phyloP scores from a whole-genome alignment of 1,140 invertebrate genomes.

The Gerris buenoi region DNA sequence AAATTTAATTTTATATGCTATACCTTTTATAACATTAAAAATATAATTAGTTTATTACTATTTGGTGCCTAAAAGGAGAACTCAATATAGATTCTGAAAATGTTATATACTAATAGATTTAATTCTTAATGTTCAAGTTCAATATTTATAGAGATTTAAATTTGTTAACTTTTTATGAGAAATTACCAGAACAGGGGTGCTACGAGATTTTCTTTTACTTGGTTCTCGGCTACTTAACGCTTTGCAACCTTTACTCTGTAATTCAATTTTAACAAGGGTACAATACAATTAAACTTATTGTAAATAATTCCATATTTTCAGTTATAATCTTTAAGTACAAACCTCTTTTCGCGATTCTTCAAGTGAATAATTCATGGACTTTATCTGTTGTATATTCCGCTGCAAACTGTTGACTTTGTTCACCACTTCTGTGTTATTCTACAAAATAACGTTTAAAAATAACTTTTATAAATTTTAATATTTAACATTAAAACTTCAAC shows the following conservation, averaged over 20 bases:
- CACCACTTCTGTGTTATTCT: neutral
- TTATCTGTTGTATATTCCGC: neutral
- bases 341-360: neutral
- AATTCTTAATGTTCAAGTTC: too few species aligned
- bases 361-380: neutral
- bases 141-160: too few species aligned
- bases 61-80: too few species aligned
- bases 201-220: neutral
- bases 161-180: too few species aligned
- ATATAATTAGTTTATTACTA: too few species aligned
- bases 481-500: too few species aligned
- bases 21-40: too few species aligned
- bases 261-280: neutral
- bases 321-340: neutral
- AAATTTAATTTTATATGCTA: too few species aligned
- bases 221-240: neutral
- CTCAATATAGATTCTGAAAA: too few species aligned
- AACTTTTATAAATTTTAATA: too few species aligned
- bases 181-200: neutral
- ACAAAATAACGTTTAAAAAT: too few species aligned
- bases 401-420: neutral
- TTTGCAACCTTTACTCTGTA: neutral
- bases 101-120: too few species aligned
- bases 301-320: neutral
- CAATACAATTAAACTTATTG: neutral